Base-by-base conservation (phyloP, 2,113 vertebrate species). In the Pedionomus torquatus region DNA sequence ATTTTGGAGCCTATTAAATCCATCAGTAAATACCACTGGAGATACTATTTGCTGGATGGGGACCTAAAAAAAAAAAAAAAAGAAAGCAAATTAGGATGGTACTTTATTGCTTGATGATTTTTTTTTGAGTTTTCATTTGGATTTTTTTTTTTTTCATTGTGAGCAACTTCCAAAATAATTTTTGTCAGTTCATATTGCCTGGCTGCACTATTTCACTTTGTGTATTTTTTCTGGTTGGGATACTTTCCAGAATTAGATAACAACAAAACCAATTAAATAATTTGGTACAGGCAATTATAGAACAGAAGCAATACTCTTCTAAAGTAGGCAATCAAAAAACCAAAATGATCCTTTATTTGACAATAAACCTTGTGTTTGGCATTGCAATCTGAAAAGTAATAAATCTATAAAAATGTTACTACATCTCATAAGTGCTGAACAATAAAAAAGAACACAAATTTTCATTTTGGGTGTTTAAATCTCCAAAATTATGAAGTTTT, bases 301-400 rank as follows among this genome's bases (percentile, higher is more conserved):
- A 97, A 94, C 83, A 93, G 93, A 97, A 97, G 93, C 93, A 93
- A 84, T 93, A 21, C 43, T 94, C 60, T 93, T 91, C 76, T 93
- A 94, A 97, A 96, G 55, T 83, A 97, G 82, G 95, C 96, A 96
- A 96, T 97, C 88, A 96, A 97, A 97, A 97, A 93, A 17, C 31
- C 96, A 95, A 97, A 96, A 90, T 82, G 13, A 76, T 89, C 77
- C 77, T 98, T 98, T 97, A 97, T 98, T 98, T 97, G 96, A 96
- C 89, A 98, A 97, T 98, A 98, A 98, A 97, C 97, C 97, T 96
- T 95, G 96, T 92, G 85, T 97, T 98, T 98, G 97, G 97, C 97
- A 93, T 89, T 51, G 91, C 75, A 86, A 60, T 96, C 96, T 94
- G 82, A 97, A 97, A 90, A 96, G 95, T 96, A 97, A 96, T 98